Evolutionary conservation across 2,888 invertebrate genomes (phyloP), one percentile per base, ranked within the genome.

Genomic region (Drosophila gaucha): DNA sequence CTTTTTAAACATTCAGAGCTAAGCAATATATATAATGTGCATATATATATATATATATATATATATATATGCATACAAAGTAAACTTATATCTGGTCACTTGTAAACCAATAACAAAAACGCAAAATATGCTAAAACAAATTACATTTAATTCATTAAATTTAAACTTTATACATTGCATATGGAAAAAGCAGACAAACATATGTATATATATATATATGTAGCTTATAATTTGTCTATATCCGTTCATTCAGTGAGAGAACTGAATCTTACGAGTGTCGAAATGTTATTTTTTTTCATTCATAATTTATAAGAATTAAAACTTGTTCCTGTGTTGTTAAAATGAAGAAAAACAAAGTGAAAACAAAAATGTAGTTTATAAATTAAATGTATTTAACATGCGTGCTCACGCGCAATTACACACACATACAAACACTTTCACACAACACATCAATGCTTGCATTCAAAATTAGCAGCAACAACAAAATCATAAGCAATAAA

Each of bases 41-140:
- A 58, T 39, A 57, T 12, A 12, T 31, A 31, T 31, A 58, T 39
- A 57, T 12, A 12, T 31, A 31, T 41, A 57, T 36, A 49, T 14
- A 26, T 41, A 44, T 28, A 58, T 33, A 62, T 28, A 28, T 16
- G 28, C 20, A 38, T 39, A 20, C 33, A 70, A 44, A 68, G 67
- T 68, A 80, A 74, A 78, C 76, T 80, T 80, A 73, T 86, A 78
- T 90, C 90, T 90, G 90, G 90, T 90, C 90, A 90, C 80, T 76
- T 78, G 57, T 72, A 90, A 88, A 90, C 89, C 90, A 90, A 90
- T 89, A 77, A 80, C 67, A 85, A 73, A 56, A 73, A 58, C 20
- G 51, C 55, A 50, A 66, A 46, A 46, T 52, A 63, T 47, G 51
- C 51, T 51, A 80, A 63, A 57, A 59, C 63, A 74, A 77, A 70